Evolutionary conservation across 1,140 invertebrate genomes (phyloP), one percentile per base, ranked within the genome.

Genomic region (Aphelinus atriplicis): DNA sequence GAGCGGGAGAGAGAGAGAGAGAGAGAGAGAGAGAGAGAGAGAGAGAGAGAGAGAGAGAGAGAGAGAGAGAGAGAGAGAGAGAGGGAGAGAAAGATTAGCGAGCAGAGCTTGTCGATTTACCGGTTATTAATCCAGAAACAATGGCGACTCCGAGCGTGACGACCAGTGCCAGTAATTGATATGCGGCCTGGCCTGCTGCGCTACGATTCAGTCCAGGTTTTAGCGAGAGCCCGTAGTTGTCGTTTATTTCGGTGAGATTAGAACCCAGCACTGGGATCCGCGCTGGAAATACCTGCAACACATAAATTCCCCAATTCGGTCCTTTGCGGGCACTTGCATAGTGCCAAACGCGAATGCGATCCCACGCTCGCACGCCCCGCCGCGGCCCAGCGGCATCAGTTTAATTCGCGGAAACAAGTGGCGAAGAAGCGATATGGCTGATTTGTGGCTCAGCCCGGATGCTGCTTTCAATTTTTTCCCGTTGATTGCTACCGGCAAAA

Each of bases 91-190:
- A 42, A 55, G 50, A 45, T 7, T 57, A 50, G 61, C 42, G 6
- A 7, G 26, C 26, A 26, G 26, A 26, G 26, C 26, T 26, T 26
- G n/a, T 46, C 26, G 62, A 79, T 85, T 4, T 87, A 96, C 96
- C 96, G 86, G 95, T 95, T 70, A 96, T 76, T 76, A 92, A 81
- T 62, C 96, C 96, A n/a, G 93, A 92, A 68, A 92, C 88, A 51
- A 95, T 88, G 57, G 95, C 92, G 47, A 95, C 88, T 6, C 84
- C 84, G 1, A 97, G 64, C 1, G 95, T 96, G 3, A 94, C 83
- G 3, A 86, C 87, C 5, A 97, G 87, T 2, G 93, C 92, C 3
- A 93, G 85, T 60, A 96, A 85, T 89, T 97, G 96, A 87, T 92
- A 95, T 5, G 89, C 90, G 1, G 94, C 95, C 88, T 97, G 96